A percentile compares a stretch with the other conserved stretches of the same genome.
Conservation (phyloP, 2,888 invertebrate species). For the Dascillus cervinus region DNA sequence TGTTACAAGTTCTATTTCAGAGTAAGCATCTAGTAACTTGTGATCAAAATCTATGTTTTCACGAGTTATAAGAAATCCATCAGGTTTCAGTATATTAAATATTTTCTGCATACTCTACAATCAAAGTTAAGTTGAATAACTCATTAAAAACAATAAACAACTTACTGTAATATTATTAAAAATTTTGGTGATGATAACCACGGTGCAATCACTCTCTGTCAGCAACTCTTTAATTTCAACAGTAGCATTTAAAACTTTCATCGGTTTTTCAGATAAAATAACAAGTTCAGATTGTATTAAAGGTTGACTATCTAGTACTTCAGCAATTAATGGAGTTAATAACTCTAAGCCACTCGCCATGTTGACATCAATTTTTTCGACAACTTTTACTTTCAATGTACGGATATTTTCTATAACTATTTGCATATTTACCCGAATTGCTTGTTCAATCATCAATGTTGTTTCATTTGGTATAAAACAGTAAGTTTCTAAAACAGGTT, state of each 20-base stretch:
- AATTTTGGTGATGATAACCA: slow-evolving; percentile 36
- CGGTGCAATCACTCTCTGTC: slow-evolving; percentile 20
- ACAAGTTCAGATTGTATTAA: slow-evolving; percentile 60
- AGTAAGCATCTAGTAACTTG: too few species aligned
- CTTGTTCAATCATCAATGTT: slow-evolving; percentile 23
- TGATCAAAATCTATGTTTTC: too few species aligned
- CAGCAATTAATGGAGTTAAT: slow-evolving; percentile 48
- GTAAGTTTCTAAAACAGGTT: slow-evolving; percentile 73
- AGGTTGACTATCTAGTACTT: slow-evolving; percentile 59
- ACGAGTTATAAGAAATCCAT: too few species aligned
- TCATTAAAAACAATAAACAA: too few species aligned
- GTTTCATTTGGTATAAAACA: slow-evolving; percentile 58
- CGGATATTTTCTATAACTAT: slow-evolving; percentile 64
- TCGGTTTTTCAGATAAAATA: slow-evolving; percentile 47
- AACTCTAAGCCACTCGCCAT: too few species aligned
- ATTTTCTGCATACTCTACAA: too few species aligned
- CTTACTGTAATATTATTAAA: too few species aligned
- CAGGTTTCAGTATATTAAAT: too few species aligned
- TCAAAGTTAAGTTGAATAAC: too few species aligned
- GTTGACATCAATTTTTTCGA: slow-evolving; percentile 43
- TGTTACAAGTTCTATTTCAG: too few species aligned
- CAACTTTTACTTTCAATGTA: slow-evolving; percentile 52
- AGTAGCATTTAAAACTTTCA: slow-evolving; percentile 46
- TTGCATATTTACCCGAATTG: slow-evolving; percentile 58
- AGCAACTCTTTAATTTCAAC: slow-evolving; percentile 55